Conservation (phyloP, 1,140 invertebrate genomes). For the Ceratina australensis region DNA sequence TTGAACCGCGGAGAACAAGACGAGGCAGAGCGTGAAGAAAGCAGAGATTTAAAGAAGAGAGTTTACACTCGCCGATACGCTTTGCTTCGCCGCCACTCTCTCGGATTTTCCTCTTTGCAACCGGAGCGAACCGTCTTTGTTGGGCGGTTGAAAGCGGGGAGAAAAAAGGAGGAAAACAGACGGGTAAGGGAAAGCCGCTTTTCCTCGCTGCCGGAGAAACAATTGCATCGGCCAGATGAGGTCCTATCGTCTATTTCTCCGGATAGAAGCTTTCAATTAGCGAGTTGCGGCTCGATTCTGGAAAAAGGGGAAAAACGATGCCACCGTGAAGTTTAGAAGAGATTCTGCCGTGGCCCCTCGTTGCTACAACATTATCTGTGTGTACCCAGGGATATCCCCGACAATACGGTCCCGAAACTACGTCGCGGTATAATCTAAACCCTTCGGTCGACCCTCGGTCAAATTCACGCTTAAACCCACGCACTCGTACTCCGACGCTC, state of each 20-base stretch:
- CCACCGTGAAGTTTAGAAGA: too few species aligned
- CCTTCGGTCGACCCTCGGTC: conserved; percentile 6
- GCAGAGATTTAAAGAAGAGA: conserved; percentile 49
- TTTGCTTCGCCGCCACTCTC: neutral
- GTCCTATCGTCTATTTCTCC: neutral
- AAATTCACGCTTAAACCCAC: conserved; percentile 10
- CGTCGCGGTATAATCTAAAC: conserved; percentile 48
- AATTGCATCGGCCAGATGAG: conserved; percentile 43
- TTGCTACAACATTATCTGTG: conserved; percentile 58
- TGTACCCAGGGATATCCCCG: conserved; percentile 53
- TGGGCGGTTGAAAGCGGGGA: neutral
- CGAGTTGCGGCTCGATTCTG: conserved; percentile 28
- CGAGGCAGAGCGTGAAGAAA: conserved; percentile 25
- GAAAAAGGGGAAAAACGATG: neutral
- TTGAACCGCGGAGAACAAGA: conserved; percentile 32
- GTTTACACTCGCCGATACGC: conserved; percentile 50
- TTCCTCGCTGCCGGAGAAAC: conserved; percentile 42
- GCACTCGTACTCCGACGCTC: too few species aligned
- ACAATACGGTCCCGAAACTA: conserved; percentile 43
- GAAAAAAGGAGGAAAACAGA: conserved; percentile 20
- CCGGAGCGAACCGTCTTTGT: conserved; percentile 40
- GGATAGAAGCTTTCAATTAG: conserved; percentile 57
- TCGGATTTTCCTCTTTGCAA: conserved; percentile 22
- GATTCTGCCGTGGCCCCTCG: neutral
- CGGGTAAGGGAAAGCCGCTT: conserved; percentile 25